Evolutionary conservation across 2,797 vertebrate genomes (phyloP).

Genomic region (Yasuhikotakia modesta): DNA sequence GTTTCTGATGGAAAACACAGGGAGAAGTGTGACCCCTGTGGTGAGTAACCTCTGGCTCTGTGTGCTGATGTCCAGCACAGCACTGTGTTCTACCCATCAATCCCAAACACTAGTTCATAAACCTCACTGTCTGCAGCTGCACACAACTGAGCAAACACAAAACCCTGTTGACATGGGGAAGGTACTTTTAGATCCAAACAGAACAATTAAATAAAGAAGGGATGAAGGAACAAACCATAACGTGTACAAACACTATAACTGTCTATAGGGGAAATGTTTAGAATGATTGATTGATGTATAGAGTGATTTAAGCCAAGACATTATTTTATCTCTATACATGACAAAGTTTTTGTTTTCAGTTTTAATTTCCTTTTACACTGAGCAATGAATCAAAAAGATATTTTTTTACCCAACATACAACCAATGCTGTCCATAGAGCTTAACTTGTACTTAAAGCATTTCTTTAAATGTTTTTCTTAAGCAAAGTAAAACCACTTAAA

Average conservation of each 20-base stretch:
- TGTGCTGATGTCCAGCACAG: slow-evolving; percentile 44
- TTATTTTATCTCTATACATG: no score
- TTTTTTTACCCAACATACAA: no score
- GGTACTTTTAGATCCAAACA: slow-evolving; percentile 13
- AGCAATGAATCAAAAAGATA: no score
- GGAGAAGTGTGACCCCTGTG: slow-evolving; percentile 40
- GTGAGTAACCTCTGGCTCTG: slow-evolving; percentile 43
- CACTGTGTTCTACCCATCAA: slow-evolving; percentile 31
- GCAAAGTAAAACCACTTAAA: background rate
- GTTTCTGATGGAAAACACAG: slow-evolving; percentile 39
- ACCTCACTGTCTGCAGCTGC: slow-evolving; percentile 46
- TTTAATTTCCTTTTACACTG: no score
- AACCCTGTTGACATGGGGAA: background rate
- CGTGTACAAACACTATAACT: background rate
- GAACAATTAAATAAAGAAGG: background rate
- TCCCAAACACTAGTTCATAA: slow-evolving; percentile 44
- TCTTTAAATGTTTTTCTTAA: no score
- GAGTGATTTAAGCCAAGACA: no score
- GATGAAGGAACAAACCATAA: background rate
- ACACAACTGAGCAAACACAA: slow-evolving; percentile 29
- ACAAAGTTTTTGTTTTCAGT: no score
- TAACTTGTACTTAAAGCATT: no score
- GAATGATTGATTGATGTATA: no score
- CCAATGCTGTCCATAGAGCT: no score
- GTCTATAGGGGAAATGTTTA: no score